Base-by-base conservation (phyloP, 30 jellyfish, hydroid and myxozoan genomes). In the Aurelia sp. region DNA sequence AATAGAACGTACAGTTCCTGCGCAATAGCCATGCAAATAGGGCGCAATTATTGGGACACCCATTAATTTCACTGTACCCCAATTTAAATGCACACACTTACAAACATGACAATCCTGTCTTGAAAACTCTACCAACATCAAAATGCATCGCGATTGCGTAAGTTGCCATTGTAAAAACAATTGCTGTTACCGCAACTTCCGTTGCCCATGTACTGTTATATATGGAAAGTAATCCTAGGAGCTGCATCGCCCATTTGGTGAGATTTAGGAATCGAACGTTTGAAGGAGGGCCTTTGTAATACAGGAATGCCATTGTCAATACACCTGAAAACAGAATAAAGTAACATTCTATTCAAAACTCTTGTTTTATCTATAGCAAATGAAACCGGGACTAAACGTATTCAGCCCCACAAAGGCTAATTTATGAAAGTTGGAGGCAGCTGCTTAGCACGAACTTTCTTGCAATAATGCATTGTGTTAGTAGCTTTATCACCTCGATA, bases 211-310 rank as follows among this genome's bases (percentile, higher is more conserved):
- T 89, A 74, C 97, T 69, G 55, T 80, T 80, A 84, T 81, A 95
- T 6, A 95, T 79, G 19, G 77, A 70, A 51, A 77, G 47, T 4
- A 85, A 24, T 9, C 98, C 99, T n/a, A 87, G 65, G 0, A 86
- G 18, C 92, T 95, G 99, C 84, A 95, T 57, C 19, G 80, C 22
- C 97, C 97, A 89, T 77, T 95, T 96, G 30, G 84, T 35, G 62
- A 95, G 91, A 74, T 95, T 89, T 84, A 95, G 73, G 11, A 86
- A 72, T 17, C 96, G 78, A 8, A 20, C 86, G 40, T 86, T 95
- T 5, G 87, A 64, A 15, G 96, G 96, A 7, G 97, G 97, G 19
- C 97, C 99, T 60, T 68, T 90, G 92, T 95, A 95, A 51, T 95
- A 95, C 55, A 95, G 61, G 44, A 66, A 44, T 0, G 97, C 99